phyloP scores from a whole-genome alignment of 2,888 invertebrate genomes.

The Lordiphosa andalusiaca region DNA sequence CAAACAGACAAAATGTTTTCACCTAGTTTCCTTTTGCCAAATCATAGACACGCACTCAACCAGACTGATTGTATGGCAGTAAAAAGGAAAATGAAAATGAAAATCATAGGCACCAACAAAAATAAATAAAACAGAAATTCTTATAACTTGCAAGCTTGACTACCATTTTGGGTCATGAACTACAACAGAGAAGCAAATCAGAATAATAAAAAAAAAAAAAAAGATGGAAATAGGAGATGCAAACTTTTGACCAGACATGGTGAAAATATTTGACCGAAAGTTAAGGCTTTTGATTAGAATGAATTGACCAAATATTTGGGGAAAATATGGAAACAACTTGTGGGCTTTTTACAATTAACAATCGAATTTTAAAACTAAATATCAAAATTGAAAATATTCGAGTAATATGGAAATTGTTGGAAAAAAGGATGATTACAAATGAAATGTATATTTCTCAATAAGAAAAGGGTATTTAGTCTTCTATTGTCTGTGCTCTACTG shows the following conservation, averaged over 20 bases:
- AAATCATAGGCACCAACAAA: constrained; percentile 20
- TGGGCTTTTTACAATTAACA: too few relatives aligned
- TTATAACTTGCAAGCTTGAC: constrained; percentile 52
- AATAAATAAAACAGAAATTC: constrained; percentile 9
- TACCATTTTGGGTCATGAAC: constrained; percentile 58
- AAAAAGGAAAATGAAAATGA: constrained; percentile 16
- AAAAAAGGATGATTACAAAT: too few relatives aligned
- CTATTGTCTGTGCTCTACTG: too few relatives aligned
- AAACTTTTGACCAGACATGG: neutral
- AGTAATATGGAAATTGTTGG: too few relatives aligned
- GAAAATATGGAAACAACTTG: too few relatives aligned
- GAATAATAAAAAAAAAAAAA: constrained; percentile 6
- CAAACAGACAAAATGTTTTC: constrained; percentile 26
- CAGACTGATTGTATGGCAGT: constrained; percentile 19
- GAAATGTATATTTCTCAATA: too few relatives aligned
- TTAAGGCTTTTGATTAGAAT: too few relatives aligned
- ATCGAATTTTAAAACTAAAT: too few relatives aligned
- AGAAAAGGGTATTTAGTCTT: too few relatives aligned
- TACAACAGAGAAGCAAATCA: constrained; percentile 11
- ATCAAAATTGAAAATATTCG: too few relatives aligned
- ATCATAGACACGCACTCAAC: constrained; percentile 38
- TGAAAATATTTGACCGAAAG: constrained; percentile 3
- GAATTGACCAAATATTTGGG: too few relatives aligned
- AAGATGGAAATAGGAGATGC: neutral
- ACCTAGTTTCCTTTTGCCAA: constrained; percentile 3